These are phyloP conservation scores for Sinocyclocheilus maitianheensis DNA, from an alignment of 2,113 vertebrate genomes.

Conservation along the genomic window DNA sequence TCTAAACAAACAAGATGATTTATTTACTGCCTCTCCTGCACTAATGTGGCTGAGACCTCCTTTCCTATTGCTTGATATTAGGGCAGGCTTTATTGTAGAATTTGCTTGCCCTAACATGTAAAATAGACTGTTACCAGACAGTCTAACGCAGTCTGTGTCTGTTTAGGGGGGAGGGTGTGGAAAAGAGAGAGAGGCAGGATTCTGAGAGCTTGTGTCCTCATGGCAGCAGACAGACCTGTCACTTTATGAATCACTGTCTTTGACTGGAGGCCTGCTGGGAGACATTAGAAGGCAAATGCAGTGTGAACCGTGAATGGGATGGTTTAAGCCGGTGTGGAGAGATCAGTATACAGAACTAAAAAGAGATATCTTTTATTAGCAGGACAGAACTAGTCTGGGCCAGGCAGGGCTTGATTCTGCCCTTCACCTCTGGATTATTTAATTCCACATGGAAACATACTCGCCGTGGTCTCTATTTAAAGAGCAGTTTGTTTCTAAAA, in stretches of 20 bases:
- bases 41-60: not conserved
- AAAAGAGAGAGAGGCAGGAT: constrained; percentile 38
- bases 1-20: not conserved
- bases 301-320: constrained; percentile 77
- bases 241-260: constrained; percentile 75
- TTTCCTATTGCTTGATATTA: constrained; percentile 15
- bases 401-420: constrained; percentile 51
- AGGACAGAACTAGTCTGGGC: constrained; percentile 67
- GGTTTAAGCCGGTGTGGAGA: constrained; percentile 71
- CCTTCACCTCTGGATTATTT: constrained; percentile 19
- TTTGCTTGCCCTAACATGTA: constrained; percentile 26
- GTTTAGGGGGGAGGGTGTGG: constrained; percentile 27
- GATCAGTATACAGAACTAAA: constrained; percentile 74
- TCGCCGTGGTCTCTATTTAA: not conserved
- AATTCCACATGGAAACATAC: not conserved
- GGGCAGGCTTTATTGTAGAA: constrained; percentile 15
- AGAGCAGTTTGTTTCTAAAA: not conserved
- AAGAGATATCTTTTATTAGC: constrained; percentile 73
- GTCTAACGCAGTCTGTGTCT: constrained; percentile 18
- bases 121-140: constrained; percentile 25
- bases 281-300: constrained; percentile 74
- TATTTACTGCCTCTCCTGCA: not conserved
- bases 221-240: constrained; percentile 71
- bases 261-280: constrained; percentile 74
- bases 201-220: constrained; percentile 56